A percentile compares a stretch with the other conserved stretches of the same genome.
Conservation (phyloP, 2,797 vertebrate species). For the Podargus strigoides region DNA sequence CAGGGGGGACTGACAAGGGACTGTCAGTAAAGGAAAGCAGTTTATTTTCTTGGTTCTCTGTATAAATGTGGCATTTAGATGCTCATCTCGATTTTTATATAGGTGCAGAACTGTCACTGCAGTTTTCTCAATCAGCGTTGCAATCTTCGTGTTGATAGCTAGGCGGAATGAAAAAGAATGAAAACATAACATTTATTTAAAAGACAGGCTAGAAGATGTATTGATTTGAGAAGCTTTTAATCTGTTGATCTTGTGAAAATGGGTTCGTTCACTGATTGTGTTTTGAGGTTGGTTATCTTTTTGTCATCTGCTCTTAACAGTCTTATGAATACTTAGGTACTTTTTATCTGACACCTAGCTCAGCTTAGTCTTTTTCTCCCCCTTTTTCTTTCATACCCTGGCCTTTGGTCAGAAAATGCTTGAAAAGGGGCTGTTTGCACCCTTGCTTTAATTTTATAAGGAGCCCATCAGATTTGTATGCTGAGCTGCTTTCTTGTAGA, state of each 20-base stretch:
- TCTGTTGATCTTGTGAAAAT: background rate
- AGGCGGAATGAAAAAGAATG: background rate
- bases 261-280: background rate
- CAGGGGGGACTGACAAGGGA: rapidly evolving
- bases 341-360: background rate
- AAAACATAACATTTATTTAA: background rate
- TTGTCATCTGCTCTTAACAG: background rate
- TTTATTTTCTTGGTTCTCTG: background rate
- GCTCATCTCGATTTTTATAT: rapidly evolving
- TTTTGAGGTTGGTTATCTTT: background rate
- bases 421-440: background rate
- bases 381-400: background rate
- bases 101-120: background rate
- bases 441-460: background rate
- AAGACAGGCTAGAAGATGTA: background rate
- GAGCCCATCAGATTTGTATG: background rate
- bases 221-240: background rate
- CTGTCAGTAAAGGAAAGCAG: background rate
- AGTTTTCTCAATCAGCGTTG: background rate
- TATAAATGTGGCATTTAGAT: background rate
- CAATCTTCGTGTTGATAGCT: rapidly evolving
- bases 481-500: background rate
- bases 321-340: background rate
- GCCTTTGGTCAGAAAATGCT: background rate
- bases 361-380: background rate